Evolutionary conservation across 1,140 invertebrate genomes (phyloP).

Genomic region (Cydia amplana): DNA sequence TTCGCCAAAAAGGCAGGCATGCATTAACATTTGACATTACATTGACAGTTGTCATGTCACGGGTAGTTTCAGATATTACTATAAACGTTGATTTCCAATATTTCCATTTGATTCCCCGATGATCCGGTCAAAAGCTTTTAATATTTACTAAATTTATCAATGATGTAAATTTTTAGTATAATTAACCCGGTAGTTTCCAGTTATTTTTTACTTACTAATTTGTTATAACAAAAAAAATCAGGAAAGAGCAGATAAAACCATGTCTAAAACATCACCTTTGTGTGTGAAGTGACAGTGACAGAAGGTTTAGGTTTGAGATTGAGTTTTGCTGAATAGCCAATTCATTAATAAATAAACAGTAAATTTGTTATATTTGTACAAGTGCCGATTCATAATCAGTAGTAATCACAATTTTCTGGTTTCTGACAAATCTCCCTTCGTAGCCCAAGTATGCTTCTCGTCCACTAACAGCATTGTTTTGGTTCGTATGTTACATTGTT

Average conservation of each 20-base stretch:
- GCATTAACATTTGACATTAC: neutral
- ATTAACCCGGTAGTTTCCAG: too few relatives aligned
- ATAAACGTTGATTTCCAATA: neutral
- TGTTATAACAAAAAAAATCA: too few relatives aligned
- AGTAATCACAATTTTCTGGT: neutral
- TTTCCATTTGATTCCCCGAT: neutral
- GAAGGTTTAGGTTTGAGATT: neutral
- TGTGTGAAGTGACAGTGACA: neutral
- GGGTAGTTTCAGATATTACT: neutral
- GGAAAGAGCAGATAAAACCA: neutral
- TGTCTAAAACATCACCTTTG: slow-evolving; percentile 1
- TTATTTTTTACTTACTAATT: too few relatives aligned
- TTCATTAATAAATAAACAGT: slow-evolving; percentile 15
- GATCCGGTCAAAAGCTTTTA: neutral
- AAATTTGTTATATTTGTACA: neutral
- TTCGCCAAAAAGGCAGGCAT: neutral
- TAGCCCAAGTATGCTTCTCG: neutral
- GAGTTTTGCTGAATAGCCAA: neutral
- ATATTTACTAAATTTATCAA: too few relatives aligned
- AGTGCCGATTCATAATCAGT: neutral
- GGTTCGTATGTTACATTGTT: slow-evolving; percentile 27
- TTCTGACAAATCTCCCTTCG: neutral
- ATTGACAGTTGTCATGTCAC: neutral
- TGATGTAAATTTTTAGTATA: neutral
- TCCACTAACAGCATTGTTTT: neutral